phyloP scores from a whole-genome alignment of 2,888 invertebrate genomes.

The Nomada fabriciana region DNA sequence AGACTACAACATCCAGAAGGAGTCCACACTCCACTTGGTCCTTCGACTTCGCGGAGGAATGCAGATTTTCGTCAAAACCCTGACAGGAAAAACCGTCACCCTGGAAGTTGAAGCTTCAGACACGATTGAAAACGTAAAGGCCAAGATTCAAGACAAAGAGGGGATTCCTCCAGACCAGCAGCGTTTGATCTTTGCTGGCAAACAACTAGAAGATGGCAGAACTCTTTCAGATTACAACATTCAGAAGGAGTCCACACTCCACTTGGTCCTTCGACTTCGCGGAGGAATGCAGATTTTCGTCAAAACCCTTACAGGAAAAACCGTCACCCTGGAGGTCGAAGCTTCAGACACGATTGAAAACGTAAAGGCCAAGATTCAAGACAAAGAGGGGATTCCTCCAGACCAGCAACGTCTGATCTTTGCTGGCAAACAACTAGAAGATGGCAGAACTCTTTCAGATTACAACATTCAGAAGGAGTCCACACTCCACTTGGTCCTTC shows the following conservation, averaged over 20 bases:
- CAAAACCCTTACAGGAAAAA: slow-evolving; percentile 87
- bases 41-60: slow-evolving; percentile 31
- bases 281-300: slow-evolving; percentile 90
- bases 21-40: slow-evolving; percentile 32
- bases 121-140: slow-evolving; percentile 63
- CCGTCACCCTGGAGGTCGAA: slow-evolving; percentile 86
- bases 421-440: slow-evolving; percentile 70
- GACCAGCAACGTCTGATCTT: slow-evolving; percentile 69
- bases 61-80: slow-evolving; percentile 38
- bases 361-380: slow-evolving; percentile 86
- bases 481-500: slow-evolving; percentile 62
- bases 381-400: slow-evolving; percentile 75
- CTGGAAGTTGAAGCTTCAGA: slow-evolving; percentile 59
- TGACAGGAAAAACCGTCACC: slow-evolving; percentile 41
- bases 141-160: slow-evolving; percentile 66
- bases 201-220: slow-evolving; percentile 65
- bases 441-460: slow-evolving; percentile 66
- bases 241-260: slow-evolving; percentile 86
- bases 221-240: slow-evolving; percentile 72
- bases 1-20: slow-evolving; percentile 44
- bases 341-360: slow-evolving; percentile 88
- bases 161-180: slow-evolving; percentile 68
- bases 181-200: slow-evolving; percentile 68
- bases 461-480: slow-evolving; percentile 72
- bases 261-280: slow-evolving; percentile 86